Percentiles rank a stretch among this genome's conserved stretches.
phyloP scores from a whole-genome alignment of 2,797 vertebrate species.

The Crenichthys baileyi region DNA sequence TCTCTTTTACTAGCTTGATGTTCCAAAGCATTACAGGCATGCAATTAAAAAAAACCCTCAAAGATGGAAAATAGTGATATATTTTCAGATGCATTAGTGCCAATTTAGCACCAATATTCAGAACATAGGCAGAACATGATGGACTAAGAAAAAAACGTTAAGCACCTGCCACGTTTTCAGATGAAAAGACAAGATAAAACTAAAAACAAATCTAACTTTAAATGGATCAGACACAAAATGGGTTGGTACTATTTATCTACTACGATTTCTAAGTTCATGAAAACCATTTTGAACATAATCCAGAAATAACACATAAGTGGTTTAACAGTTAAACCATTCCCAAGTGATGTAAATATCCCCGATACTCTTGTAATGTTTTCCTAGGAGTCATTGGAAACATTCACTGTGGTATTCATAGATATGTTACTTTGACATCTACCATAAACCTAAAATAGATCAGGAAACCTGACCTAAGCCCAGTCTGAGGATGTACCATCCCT shows the following conservation, averaged over 20 bases:
- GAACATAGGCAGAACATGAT: neutral
- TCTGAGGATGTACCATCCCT: neutral
- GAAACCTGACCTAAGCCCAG: neutral
- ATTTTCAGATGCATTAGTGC: neutral
- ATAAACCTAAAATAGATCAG: conserved; percentile 4
- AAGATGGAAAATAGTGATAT: neutral
- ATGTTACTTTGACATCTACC: conserved; percentile 3
- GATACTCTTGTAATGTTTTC: neutral
- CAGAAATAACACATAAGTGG: no score
- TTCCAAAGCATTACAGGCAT: neutral
- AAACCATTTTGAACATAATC: neutral
- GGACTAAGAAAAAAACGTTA: neutral
- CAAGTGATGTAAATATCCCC: no score
- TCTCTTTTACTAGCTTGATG: conserved; percentile 23
- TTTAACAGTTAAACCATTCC: neutral
- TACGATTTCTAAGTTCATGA: neutral
- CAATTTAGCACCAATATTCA: neutral
- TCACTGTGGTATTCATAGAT: neutral
- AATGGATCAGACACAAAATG: no score
- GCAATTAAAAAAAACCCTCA: neutral
- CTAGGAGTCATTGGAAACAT: neutral
- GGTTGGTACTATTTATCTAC: neutral
- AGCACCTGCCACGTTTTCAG: neutral
- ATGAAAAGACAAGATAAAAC: neutral
- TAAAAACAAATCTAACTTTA: neutral